Evolutionary conservation across 2,797 vertebrate species (phyloP).

Genomic region (Moxostoma hubbsi): DNA sequence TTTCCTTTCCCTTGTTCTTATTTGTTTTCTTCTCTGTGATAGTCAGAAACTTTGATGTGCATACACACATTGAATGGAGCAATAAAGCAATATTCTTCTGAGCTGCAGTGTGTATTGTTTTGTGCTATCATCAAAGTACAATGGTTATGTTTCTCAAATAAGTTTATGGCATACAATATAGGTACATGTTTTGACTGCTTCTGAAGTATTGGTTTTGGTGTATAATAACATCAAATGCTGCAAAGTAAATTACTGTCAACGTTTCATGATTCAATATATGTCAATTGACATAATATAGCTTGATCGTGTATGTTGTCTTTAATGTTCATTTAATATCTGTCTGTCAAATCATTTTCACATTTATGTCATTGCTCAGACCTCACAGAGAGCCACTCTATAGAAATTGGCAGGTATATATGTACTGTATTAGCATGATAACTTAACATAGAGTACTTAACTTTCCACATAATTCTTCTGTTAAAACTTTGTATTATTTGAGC

Average conservation of each 20-base stretch:
- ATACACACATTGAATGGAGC: constrained; percentile 32
- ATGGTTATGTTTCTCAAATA: background rate
- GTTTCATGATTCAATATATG: background rate
- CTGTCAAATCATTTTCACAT: background rate
- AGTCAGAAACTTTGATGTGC: constrained; percentile 36
- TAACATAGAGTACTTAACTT: too few relatives aligned
- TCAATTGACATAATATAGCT: background rate
- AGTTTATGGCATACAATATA: background rate
- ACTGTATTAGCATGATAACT: too few relatives aligned
- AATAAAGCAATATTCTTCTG: constrained; percentile 18
- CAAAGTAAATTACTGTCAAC: background rate
- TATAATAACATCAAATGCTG: background rate
- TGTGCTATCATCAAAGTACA: constrained; percentile 1
- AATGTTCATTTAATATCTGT: background rate
- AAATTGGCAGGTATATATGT: background rate
- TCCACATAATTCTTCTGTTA: too few relatives aligned
- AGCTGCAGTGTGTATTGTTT: constrained; percentile 12
- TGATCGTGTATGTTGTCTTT: background rate
- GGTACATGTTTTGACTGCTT: background rate
- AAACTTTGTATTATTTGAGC: too few relatives aligned
- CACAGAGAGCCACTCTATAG: background rate
- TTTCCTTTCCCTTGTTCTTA: constrained; percentile 57
- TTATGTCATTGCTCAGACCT: too few relatives aligned
- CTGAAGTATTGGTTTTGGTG: background rate
- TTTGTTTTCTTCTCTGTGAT: constrained; percentile 1